phyloP scores from a whole-genome alignment of 2,113 vertebrate genomes.

The Chitala chitala region DNA sequence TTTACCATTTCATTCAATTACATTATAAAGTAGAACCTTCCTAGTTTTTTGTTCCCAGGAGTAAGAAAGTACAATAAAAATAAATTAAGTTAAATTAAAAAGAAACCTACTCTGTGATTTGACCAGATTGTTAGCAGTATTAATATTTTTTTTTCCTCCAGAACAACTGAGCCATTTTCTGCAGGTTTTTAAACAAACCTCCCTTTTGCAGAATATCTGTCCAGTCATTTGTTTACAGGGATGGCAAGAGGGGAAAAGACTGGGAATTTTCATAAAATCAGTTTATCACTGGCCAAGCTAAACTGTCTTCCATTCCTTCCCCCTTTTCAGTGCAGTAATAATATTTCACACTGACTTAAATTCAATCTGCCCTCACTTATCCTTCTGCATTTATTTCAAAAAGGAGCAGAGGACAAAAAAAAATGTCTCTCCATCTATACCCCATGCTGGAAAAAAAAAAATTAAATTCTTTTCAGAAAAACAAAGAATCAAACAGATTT shows the following conservation, averaged over 20 bases:
- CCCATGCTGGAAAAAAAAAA: constrained; percentile 34
- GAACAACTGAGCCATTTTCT: constrained; percentile 34
- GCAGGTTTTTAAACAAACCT: constrained; percentile 39
- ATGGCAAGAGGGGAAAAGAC: constrained; percentile 35
- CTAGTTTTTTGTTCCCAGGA: constrained; percentile 54
- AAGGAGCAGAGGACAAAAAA: constrained; percentile 35
- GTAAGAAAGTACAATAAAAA: constrained; percentile 47
- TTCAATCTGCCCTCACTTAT: constrained; percentile 27
- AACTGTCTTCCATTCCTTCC: constrained; percentile 21
- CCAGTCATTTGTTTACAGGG: constrained; percentile 41
- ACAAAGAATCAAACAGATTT: constrained; percentile 41
- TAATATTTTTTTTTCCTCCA: constrained; percentile 46
- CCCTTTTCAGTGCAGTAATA: constrained; percentile 43
- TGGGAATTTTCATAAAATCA: constrained; percentile 47
- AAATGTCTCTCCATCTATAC: constrained; percentile 40
- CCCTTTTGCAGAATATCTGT: constrained; percentile 35
- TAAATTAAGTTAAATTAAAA: constrained; percentile 63
- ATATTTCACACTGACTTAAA: constrained; percentile 38
- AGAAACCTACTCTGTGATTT: constrained; percentile 49
- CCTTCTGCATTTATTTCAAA: constrained; percentile 46
- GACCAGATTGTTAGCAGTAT: constrained; percentile 54
- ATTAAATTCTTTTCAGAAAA: constrained; percentile 49
- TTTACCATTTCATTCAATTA: constrained; percentile 53
- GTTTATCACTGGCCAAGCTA: constrained; percentile 59
- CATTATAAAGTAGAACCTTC: constrained; percentile 47